Percentiles rank a stretch among this genome's conserved stretches.
Conservation (phyloP, 2,888 invertebrate species). For the Plemyria rubiginata region DNA sequence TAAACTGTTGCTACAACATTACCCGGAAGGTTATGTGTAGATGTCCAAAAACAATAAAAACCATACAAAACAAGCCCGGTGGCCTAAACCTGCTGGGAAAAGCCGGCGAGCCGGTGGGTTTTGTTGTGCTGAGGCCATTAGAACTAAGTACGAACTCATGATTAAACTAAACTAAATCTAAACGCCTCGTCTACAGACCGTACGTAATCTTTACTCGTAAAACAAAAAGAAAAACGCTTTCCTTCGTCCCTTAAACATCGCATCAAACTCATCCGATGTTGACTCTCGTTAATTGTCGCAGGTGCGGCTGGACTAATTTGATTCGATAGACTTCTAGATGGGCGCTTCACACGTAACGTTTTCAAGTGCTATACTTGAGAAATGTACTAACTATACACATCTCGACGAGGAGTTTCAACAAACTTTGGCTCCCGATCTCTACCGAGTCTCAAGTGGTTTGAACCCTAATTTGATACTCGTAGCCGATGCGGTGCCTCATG, state of each 20-base stretch:
- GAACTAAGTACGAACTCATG: no score
- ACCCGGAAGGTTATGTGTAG: no score
- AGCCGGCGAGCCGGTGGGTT: no score
- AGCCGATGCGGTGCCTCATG: neutral
- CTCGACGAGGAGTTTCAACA: slow-evolving; percentile 1
- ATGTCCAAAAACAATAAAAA: no score
- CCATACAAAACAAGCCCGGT: no score
- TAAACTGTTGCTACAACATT: no score
- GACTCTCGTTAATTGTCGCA: slow-evolving; percentile 65
- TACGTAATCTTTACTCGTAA: no score
- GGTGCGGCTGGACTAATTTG: slow-evolving; percentile 43
- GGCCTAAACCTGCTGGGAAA: no score
- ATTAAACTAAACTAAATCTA: no score
- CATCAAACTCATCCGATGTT: slow-evolving; percentile 56
- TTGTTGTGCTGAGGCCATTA: no score
- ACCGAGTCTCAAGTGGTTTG: slow-evolving; percentile 17
- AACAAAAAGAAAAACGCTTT: slow-evolving; percentile 12
- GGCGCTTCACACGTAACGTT: slow-evolving; percentile 16
- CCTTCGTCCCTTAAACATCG: slow-evolving; percentile 15
- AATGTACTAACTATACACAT: slow-evolving; percentile 11
- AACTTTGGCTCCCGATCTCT: slow-evolving; percentile 11
- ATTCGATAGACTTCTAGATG: slow-evolving; percentile 27
- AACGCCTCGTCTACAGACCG: no score
- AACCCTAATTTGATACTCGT: slow-evolving; percentile 14
- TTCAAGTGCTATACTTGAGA: slow-evolving; percentile 9